phyloP scores from a whole-genome alignment of 2,797 vertebrate species.

The Gallirallus australis region DNA sequence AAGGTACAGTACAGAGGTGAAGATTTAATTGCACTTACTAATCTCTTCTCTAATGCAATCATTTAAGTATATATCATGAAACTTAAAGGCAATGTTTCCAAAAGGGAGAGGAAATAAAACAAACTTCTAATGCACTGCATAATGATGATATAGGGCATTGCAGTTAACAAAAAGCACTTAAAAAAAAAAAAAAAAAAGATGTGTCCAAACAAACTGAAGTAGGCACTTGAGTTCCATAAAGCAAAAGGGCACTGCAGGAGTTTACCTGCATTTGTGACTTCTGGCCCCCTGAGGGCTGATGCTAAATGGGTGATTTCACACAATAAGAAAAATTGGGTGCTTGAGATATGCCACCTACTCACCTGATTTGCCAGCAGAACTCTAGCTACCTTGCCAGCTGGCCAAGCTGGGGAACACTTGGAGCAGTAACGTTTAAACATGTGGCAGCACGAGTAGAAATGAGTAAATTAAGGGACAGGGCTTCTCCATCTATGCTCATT shows the following conservation, averaged over 20 bases:
- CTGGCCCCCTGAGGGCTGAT: not conserved
- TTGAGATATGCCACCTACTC: not conserved
- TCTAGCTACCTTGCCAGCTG: not conserved
- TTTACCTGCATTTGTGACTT: not conserved
- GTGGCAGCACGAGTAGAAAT: not conserved
- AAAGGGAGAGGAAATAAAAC: not conserved
- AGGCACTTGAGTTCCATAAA: not conserved
- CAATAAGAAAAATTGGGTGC: not conserved
- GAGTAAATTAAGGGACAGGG: not conserved
- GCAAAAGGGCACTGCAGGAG: not conserved
- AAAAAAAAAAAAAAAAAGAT: not conserved
- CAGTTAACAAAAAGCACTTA: not conserved
- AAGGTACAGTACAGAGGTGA: not conserved
- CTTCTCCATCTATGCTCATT: not conserved
- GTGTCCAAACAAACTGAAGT: not conserved
- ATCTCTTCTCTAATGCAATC: not conserved
- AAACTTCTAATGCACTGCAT: not conserved
- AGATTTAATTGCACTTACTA: not conserved
- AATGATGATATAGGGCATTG: not conserved
- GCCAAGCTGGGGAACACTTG: not conserved
- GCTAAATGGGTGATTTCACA: not conserved
- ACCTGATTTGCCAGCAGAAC: not conserved
- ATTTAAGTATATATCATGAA: not conserved
- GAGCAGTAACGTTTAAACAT: not conserved
- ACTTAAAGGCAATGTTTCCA: not conserved